Evolutionary conservation across 2,888 invertebrate genomes (phyloP), one percentile per base, ranked within the genome.

Genomic region (Empis livida): DNA sequence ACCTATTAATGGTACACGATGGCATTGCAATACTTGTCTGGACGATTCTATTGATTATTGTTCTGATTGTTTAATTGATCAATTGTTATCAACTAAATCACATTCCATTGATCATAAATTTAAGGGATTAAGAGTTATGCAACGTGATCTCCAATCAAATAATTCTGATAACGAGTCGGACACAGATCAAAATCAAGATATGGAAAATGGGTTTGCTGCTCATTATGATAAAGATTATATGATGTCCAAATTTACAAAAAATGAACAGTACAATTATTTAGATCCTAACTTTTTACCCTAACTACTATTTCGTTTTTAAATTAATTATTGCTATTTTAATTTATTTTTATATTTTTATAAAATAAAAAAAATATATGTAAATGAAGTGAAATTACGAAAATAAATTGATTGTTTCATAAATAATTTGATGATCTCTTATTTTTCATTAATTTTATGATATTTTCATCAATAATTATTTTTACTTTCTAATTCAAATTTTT

Each of bases 21-120:
- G 84, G 83, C 80, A 81, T 57, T 87, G 86, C 57, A 67, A 70
- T 23, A 76, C 77, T 47, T 86, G 85, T 57, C 61, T 27, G 15
- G 67, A 71, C 41, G 58, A 58, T 14, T 70, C 71, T 2, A 63
- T 81, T 1, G 79, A 84, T 61, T 74, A 79, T 55, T 85, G 85
- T 56, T 72, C 74, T 1, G 78, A 79, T 56, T 83, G 83, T 56
- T 72, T 79, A 2, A 61, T 78, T 1, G 64, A 72, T 3, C 79
- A 79, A 59, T 55, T 78, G 52, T 48, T 64, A 3, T 57, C 56
- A 3, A 56, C 2, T 20, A 44, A 48, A 42, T 44, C 48, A 6
- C 55, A 55, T 51, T 37, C 52, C 3, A 10, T 52, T 14, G 8
- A 23, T 6, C 55, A 56, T 43, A 50, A 53, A 44, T 46, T 54